These are phyloP conservation scores for Emmelina monodactyla DNA, from an alignment of 2,888 invertebrate species.

Conservation along the genomic window DNA sequence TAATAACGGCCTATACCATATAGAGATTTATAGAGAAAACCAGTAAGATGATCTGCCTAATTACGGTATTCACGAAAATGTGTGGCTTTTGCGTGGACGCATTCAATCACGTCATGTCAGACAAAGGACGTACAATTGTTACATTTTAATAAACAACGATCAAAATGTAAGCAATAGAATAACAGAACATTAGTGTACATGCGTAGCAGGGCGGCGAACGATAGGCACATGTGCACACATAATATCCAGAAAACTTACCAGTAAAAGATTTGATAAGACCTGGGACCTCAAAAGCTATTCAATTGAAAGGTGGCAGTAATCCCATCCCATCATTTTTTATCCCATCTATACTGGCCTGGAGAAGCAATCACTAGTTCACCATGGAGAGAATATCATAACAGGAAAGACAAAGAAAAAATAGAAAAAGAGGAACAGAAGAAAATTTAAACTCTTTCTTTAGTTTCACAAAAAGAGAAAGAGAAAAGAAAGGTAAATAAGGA, in stretches of 20 bases:
- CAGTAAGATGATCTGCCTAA: too few relatives aligned
- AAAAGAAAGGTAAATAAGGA: constrained; percentile 1
- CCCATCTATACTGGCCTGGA: constrained; percentile 6
- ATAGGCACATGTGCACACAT: too few relatives aligned
- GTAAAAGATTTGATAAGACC: constrained; percentile 2
- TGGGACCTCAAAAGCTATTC: constrained; percentile 2
- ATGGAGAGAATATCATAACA: constrained; percentile 10
- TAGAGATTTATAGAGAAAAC: too few relatives aligned
- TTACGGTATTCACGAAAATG: too few relatives aligned
- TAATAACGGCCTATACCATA: too few relatives aligned
- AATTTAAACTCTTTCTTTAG: constrained; percentile 2
- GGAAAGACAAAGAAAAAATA: constrained; percentile 8
- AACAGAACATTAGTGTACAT: too few relatives aligned
- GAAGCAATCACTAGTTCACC: constrained; percentile 9
- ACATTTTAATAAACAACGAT: too few relatives aligned
- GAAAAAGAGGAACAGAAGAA: constrained; percentile 5
- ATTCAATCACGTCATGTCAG: too few relatives aligned
- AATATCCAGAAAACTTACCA: neutral
- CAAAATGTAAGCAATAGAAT: too few relatives aligned
- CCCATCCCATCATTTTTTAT: constrained; percentile 13
- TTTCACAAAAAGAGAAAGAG: constrained; percentile 4
- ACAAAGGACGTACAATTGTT: too few relatives aligned
- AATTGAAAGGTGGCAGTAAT: constrained; percentile 1
- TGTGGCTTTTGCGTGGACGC: too few relatives aligned
- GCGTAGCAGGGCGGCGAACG: too few relatives aligned